Evolutionary conservation across 2,113 vertebrate genomes (phyloP), one percentile per base, ranked within the genome.

Genomic region (Machaerirhynchus nigripectus): DNA sequence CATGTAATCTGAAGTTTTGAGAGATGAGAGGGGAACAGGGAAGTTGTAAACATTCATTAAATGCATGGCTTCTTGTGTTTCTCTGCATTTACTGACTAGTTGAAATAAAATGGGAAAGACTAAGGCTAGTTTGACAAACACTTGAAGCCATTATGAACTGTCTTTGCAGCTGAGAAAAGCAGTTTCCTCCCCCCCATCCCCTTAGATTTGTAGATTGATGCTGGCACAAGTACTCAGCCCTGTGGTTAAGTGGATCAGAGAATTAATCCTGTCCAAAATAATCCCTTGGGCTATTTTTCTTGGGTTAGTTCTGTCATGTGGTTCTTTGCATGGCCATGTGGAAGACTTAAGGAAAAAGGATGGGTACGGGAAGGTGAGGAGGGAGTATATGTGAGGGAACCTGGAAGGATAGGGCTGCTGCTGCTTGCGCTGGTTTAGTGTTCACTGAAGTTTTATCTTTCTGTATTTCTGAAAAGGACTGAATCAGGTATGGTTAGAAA

Each of bases 401-500:
- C 80, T 76, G 75, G 80, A 56, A 89, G 56, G 47, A 71, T 40
- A 89, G 64, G 69, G 35, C 40, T 81, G 46, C 40, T 91, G 50
- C 46, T 89, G 40, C 46, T 89, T 81, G 67, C 71, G 46, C 57
- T 71, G 35, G 35, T 89, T 94, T 85, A 92, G 46, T 61, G 28
- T 67, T 89, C 68, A 67, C 35, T 56, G 52, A 92, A 76, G 28
- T 71, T 84, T 92, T 81, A 65, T 76, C 52, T 71, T 88, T 80
- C 50, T 75, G 19, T 87, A 76, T 86, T 95, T 95, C 79, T 93
- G 87, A 95, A 90, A 87, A 87, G 33, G 68, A 90, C 52, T 60
- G 80, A 92, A 70, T 70, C 57, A 52, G 59, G 74, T 87, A 84
- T 79, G 26, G 39, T 56, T 87, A 93, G 56, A 92, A 87, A 80